phyloP scores from a whole-genome alignment of 2,113 vertebrate species.

The Helogale parvula region DNA sequence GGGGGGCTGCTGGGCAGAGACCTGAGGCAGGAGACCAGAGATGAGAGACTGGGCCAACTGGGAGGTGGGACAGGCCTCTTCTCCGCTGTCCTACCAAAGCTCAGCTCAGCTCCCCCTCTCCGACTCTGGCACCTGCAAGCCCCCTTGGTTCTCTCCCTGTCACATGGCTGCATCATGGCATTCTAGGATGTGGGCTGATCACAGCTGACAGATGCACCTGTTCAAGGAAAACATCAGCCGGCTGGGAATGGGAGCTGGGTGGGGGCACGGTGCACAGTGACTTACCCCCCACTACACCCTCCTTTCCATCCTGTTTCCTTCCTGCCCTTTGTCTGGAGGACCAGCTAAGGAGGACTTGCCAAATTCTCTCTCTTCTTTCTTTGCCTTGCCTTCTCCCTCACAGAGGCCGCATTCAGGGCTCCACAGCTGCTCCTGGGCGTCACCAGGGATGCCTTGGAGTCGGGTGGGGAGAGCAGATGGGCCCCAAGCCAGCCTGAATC shows the following conservation, averaged over 20 bases:
- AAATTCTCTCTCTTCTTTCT: background rate
- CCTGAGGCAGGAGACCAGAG: background rate
- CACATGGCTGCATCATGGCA: background rate
- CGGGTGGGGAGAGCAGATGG: background rate
- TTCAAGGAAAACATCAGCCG: background rate
- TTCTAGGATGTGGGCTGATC: conserved; percentile 29
- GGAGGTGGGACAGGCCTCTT: background rate
- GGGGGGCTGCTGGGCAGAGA: background rate
- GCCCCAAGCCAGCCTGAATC: background rate
- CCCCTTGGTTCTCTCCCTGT: background rate
- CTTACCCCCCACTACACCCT: background rate
- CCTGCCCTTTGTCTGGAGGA: background rate
- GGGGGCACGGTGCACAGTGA: background rate
- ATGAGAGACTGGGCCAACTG: background rate
- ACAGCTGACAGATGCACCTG: conserved; percentile 68
- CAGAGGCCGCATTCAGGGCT: background rate
- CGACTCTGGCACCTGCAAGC: background rate
- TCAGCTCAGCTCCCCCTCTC: background rate
- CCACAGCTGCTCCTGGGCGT: background rate
- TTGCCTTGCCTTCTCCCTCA: background rate
- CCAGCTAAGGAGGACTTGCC: background rate
- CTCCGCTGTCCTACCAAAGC: background rate
- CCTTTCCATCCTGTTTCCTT: background rate
- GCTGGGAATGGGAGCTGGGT: background rate
- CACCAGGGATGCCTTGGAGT: background rate